A percentile compares a stretch with the other conserved stretches of the same genome.
These are phyloP conservation scores for Mesoligia furuncula DNA, from an alignment of 2,888 invertebrate genomes.

Conservation along the genomic window DNA sequence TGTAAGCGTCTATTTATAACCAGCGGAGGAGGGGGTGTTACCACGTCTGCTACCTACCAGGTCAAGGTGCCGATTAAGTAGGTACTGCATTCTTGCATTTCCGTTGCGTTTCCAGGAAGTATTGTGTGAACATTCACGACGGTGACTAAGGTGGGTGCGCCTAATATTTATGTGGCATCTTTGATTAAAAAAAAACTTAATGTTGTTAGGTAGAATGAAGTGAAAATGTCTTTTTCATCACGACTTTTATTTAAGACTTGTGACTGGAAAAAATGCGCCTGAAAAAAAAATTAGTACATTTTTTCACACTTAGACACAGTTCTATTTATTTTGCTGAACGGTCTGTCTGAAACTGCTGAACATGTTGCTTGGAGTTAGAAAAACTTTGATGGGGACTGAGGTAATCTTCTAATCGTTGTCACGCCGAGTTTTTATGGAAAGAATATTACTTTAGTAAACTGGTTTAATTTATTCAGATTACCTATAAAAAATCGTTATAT, in stretches of 20 bases:
- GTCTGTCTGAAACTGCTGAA: not conserved
- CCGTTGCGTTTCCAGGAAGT: constrained; percentile 42
- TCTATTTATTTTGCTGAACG: not conserved
- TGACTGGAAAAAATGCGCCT: not conserved
- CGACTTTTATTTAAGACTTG: not conserved
- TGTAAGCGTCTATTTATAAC: constrained; percentile 39
- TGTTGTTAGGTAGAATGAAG: too few relatives aligned
- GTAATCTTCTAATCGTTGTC: not conserved
- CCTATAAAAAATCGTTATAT: not conserved
- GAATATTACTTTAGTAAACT: constrained; percentile 14
- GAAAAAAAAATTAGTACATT: not conserved
- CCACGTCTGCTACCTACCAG: constrained; percentile 22
- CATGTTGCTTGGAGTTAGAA: not conserved
- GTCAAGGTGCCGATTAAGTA: constrained; percentile 46
- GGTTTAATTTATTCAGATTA: constrained; percentile 23
- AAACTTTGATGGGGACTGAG: not conserved
- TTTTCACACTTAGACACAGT: too few relatives aligned
- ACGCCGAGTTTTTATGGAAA: not conserved
- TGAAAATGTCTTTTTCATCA: not conserved
- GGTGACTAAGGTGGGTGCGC: constrained; percentile 10
- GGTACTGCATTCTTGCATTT: constrained; percentile 47
- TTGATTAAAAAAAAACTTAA: too few relatives aligned
- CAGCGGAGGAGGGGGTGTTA: not conserved
- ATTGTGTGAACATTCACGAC: constrained; percentile 23
- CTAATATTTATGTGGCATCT: constrained; percentile 4